Percentiles rank a stretch among this genome's conserved stretches.
These are phyloP conservation scores for Ptychoptera contaminata DNA, from an alignment of 2,888 invertebrate genomes.

Conservation along the genomic window DNA sequence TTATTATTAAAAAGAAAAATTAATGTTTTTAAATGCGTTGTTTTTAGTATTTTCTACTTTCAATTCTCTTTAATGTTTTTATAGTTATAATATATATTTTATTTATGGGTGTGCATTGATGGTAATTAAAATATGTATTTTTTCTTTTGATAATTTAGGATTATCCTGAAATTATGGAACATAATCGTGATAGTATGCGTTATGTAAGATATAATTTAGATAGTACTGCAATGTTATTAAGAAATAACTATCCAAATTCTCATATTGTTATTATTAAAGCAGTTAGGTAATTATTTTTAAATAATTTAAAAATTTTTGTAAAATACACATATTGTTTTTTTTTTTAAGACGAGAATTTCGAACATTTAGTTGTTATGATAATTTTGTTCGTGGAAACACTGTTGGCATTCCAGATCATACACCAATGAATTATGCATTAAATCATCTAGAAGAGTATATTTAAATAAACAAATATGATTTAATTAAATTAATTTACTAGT, in stretches of 20 bases:
- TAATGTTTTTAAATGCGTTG: too few species aligned
- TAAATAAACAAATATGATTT: background rate
- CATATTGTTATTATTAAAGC: constrained; percentile 60
- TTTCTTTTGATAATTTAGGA: too few species aligned
- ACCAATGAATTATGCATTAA: constrained; percentile 53
- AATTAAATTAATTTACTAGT: too few species aligned
- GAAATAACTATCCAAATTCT: constrained; percentile 50
- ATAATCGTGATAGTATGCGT: constrained; percentile 55
- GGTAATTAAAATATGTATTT: too few species aligned
- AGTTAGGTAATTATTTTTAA: constrained; percentile 38
- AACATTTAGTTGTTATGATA: constrained; percentile 75
- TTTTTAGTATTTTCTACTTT: too few species aligned
- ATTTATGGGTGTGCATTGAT: too few species aligned
- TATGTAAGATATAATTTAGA: constrained; percentile 72
- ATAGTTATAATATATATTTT: too few species aligned
- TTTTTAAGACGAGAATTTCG: constrained; percentile 56
- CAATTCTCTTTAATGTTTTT: too few species aligned
- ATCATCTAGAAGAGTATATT: constrained; percentile 51
- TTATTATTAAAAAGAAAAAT: too few species aligned
- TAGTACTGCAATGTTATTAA: constrained; percentile 51
- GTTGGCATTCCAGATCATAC: constrained; percentile 69
- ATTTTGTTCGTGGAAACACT: constrained; percentile 69
- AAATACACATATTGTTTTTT: constrained; percentile 4
- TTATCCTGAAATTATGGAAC: constrained; percentile 68
- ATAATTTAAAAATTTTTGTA: constrained; percentile 6